Percentiles rank a stretch among this genome's conserved stretches.
Evolutionary conservation across 2,888 invertebrate species (phyloP).

Genomic region (Disparrhopalites patrizii): DNA sequence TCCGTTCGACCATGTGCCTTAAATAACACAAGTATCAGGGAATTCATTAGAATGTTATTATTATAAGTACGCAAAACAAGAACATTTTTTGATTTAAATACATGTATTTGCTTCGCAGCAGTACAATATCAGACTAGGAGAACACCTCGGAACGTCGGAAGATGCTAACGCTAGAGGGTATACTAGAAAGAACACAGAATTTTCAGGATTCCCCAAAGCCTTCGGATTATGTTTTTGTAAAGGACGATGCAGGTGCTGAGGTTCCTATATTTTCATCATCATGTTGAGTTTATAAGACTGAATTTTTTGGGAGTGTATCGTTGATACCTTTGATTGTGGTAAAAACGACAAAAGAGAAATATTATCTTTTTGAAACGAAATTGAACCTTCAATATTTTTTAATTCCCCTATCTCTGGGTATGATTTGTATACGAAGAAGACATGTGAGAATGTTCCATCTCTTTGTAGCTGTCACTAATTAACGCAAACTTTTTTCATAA

Average conservation of each 20-base stretch:
- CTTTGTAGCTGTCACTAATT: no score
- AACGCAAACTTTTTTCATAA: no score
- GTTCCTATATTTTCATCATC: conserved; percentile 30
- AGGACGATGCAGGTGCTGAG: conserved; percentile 26
- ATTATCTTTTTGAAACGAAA: conserved; percentile 21
- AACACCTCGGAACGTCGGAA: no score
- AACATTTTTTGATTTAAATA: no score
- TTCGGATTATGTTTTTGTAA: conserved; percentile 1
- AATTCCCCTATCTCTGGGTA: conserved; percentile 26
- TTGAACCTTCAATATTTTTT: conserved; percentile 26
- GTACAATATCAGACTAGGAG: no score
- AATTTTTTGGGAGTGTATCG: conserved; percentile 24
- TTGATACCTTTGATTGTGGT: neutral
- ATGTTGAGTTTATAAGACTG: conserved; percentile 32
- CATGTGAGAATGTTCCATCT: neutral
- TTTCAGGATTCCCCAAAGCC: neutral
- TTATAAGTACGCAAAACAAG: no score
- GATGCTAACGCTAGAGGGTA: no score
- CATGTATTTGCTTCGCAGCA: no score
- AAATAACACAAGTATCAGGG: conserved; percentile 1
- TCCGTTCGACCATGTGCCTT: conserved; percentile 20
- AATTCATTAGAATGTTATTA: no score
- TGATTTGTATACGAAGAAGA: conserved; percentile 19
- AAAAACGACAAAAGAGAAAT: neutral
- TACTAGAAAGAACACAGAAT: conserved; percentile 2